Evolutionary conservation across 1,140 invertebrate species (phyloP).

Genomic region (Microvelia longipes): DNA sequence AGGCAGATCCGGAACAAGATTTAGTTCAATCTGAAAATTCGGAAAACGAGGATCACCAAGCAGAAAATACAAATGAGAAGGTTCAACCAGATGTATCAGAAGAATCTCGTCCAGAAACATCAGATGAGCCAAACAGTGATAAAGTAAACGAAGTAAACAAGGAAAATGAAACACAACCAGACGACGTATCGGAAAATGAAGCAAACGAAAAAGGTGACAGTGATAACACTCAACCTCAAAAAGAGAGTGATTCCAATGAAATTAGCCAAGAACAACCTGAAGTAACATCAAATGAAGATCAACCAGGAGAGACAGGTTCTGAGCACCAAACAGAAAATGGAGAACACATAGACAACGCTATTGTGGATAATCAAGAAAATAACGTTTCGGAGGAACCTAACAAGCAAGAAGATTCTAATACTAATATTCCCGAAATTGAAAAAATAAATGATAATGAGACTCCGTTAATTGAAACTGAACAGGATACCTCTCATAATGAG

Average conservation of each 20-base stretch:
- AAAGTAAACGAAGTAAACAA: too few species aligned
- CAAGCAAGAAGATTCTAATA: neutral
- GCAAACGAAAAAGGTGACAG: neutral
- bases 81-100: too few species aligned
- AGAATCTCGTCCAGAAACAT: too few species aligned
- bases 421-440: neutral
- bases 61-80: too few species aligned
- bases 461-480: neutral
- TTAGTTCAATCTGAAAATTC: too few species aligned
- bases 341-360: constrained; percentile 7
- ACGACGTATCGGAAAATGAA: neutral
- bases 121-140: too few species aligned
- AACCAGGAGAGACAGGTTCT: neutral
- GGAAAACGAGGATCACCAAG: too few species aligned
- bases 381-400: neutral
- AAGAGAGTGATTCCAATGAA: constrained; percentile 13
- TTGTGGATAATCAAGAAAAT: neutral
- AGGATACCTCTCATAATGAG: constrained; percentile 10
- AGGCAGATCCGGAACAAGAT: neutral
- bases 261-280: neutral
- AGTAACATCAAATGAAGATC: neutral
- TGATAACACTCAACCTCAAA: too few species aligned
- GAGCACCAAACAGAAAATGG: constrained; percentile 4
- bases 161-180: too few species aligned
- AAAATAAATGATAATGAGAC: constrained; percentile 3